Evolutionary conservation across 2,797 vertebrate genomes (phyloP).

Genomic region (Hippopotamyrus pictus): DNA sequence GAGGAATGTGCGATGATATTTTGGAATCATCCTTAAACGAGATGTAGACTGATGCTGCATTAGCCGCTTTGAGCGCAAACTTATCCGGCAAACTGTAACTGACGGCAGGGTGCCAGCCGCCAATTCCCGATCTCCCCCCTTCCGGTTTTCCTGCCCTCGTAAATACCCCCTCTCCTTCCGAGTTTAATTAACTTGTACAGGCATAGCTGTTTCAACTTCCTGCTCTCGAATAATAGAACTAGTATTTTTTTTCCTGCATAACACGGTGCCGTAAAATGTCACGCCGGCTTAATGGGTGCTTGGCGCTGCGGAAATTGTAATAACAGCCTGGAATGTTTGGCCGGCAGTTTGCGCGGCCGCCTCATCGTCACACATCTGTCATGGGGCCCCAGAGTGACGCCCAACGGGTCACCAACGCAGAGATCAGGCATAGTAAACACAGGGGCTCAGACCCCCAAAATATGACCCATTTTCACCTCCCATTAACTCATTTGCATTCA

Average conservation of each 20-base stretch:
- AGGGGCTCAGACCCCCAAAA: not conserved
- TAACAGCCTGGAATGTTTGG: conserved; percentile 33
- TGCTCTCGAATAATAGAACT: conserved; percentile 65
- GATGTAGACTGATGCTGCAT: conserved; percentile 46
- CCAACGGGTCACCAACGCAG: not conserved
- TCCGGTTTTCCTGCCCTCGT: conserved; percentile 52
- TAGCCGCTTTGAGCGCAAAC: conserved; percentile 48
- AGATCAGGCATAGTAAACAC: not conserved
- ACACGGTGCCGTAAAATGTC: conserved; percentile 68
- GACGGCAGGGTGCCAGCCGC: conserved; percentile 65
- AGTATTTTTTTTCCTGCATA: conserved; percentile 61
- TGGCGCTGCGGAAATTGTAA: conserved; percentile 63
- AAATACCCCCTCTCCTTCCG: conserved; percentile 61
- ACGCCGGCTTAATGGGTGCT: conserved; percentile 67
- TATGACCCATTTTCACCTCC: not conserved
- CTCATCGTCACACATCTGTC: conserved; percentile 16
- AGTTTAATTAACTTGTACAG: conserved; percentile 66
- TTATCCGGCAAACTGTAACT: conserved; percentile 61
- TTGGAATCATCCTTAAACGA: conserved; percentile 50
- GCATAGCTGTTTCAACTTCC: conserved; percentile 61
- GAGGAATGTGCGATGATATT: conserved; percentile 48
- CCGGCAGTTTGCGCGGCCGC: not conserved
- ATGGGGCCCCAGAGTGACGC: not conserved
- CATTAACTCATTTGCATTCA: not conserved
- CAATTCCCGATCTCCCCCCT: conserved; percentile 47